Percentiles rank a stretch among this genome's conserved stretches.
Evolutionary conservation across 2,888 invertebrate species (phyloP).

Genomic region (Pecten maximus): DNA sequence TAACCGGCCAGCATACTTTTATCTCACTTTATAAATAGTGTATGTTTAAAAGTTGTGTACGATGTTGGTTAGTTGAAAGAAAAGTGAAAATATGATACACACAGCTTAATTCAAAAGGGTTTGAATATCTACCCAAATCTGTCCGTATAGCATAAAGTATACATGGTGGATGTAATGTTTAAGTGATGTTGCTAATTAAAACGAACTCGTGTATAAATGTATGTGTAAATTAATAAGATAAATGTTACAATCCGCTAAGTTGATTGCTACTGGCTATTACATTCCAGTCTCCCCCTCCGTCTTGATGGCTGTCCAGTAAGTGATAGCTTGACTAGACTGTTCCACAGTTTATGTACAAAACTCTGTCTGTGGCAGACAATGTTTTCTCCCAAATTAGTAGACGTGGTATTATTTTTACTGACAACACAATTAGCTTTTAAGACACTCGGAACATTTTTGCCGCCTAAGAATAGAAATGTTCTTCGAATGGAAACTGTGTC

Average conservation of each 20-base stretch:
- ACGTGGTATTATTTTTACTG: neutral
- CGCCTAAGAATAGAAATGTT: neutral
- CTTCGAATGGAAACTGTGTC: neutral
- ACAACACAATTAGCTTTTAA: conserved; percentile 30
- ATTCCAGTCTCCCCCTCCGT: neutral
- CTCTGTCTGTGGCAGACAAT: neutral
- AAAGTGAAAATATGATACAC: too few relatives aligned
- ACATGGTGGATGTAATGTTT: too few relatives aligned
- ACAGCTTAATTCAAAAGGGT: too few relatives aligned
- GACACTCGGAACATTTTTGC: neutral
- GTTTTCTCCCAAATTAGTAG: neutral
- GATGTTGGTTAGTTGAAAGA: too few relatives aligned
- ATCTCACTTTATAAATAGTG: too few relatives aligned
- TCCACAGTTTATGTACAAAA: neutral
- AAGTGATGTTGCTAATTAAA: too few relatives aligned
- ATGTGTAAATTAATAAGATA: too few relatives aligned
- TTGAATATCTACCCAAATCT: too few relatives aligned
- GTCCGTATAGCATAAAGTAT: too few relatives aligned
- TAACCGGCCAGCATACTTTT: too few relatives aligned
- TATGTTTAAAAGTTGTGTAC: too few relatives aligned
- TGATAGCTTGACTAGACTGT: neutral
- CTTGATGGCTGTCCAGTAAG: neutral
- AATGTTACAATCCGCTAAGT: neutral
- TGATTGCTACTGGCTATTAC: neutral
- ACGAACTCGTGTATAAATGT: too few relatives aligned